Evolutionary conservation across 2,797 vertebrate species (phyloP).

Genomic region (Eptatretus atami): DNA sequence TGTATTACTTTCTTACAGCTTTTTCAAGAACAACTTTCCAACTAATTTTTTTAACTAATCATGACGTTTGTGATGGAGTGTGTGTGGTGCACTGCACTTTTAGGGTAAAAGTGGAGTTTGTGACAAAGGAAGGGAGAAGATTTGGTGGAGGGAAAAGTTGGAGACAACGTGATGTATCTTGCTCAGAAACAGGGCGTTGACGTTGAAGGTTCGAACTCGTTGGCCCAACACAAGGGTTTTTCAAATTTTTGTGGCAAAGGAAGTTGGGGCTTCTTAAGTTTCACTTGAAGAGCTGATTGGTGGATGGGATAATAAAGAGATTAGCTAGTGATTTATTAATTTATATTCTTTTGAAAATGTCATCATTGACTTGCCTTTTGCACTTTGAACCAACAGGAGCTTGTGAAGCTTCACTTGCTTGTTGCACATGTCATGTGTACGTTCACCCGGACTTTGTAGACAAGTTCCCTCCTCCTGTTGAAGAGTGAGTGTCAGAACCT

Average conservation of each 20-base stretch:
- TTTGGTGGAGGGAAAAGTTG: slow-evolving; percentile 39
- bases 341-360: not conserved
- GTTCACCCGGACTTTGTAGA: not conserved
- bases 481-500: not conserved
- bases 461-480: not conserved
- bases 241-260: no score
- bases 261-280: no score
- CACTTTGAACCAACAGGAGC: not conserved
- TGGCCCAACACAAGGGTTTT: no score
- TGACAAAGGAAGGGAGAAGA: slow-evolving; percentile 14
- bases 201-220: slow-evolving; percentile 29
- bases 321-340: not conserved
- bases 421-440: slow-evolving; percentile 1
- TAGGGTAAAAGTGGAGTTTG: no score
- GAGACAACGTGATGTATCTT: slow-evolving; percentile 42
- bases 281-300: not conserved
- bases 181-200: slow-evolving; percentile 46
- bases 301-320: not conserved
- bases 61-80: no score
- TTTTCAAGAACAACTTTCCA: no score
- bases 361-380: not conserved
- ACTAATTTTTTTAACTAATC: no score
- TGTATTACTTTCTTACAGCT: no score
- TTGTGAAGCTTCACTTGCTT: slow-evolving; percentile 5
- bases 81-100: no score